Evolutionary conservation across 2,113 vertebrate species (phyloP).

Genomic region (Cacatua alba): DNA sequence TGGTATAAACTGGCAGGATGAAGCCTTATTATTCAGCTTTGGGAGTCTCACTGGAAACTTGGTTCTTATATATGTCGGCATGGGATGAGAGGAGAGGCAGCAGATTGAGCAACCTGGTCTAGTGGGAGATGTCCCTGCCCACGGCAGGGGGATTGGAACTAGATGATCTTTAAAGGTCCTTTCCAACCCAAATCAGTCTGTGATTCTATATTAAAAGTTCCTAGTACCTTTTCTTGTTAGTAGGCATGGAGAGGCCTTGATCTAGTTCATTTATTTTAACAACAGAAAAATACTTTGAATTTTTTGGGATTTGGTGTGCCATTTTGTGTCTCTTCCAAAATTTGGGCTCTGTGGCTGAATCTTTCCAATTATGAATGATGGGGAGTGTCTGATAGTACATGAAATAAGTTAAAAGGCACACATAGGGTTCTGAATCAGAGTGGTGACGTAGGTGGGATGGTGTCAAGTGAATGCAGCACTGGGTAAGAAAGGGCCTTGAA

Average conservation of each 20-base stretch:
- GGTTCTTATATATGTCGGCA: background rate
- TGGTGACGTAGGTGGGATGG: no score
- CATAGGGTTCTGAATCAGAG: fast-evolving
- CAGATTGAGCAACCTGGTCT: background rate
- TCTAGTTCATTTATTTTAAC: background rate
- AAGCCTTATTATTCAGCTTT: background rate
- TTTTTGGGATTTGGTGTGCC: no score
- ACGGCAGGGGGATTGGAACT: no score
- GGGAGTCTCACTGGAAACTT: background rate
- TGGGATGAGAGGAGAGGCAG: background rate
- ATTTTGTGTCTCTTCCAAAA: background rate
- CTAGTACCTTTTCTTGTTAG: background rate
- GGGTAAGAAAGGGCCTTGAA: background rate
- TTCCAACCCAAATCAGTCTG: no score
- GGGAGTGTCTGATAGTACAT: background rate
- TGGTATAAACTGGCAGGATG: background rate
- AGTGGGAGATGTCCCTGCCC: background rate
- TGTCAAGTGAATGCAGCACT: background rate
- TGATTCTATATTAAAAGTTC: background rate
- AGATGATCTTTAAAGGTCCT: no score
- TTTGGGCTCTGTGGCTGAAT: background rate
- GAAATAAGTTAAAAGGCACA: no score
- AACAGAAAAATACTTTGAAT: background rate
- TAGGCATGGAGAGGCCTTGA: background rate
- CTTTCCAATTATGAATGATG: background rate